Evolutionary conservation across 2,797 vertebrate genomes (phyloP).

Genomic region (Tinamus major): DNA sequence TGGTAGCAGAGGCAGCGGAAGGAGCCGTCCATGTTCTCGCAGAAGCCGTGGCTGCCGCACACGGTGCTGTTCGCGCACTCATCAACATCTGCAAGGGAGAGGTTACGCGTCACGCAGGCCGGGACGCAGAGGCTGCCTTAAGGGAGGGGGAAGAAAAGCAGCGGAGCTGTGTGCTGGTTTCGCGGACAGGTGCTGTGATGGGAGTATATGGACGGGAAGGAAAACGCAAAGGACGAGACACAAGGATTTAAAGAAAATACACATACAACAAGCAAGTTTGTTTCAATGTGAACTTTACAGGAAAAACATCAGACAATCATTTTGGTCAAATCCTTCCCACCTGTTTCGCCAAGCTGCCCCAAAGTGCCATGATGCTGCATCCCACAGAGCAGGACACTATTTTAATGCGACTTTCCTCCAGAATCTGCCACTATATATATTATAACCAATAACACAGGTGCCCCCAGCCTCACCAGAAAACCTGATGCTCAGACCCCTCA

Average conservation of each 20-base stretch:
- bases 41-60: constrained; percentile 90
- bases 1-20: constrained; percentile 94
- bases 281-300: background rate
- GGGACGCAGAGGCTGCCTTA: background rate
- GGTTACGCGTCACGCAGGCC: constrained; percentile 56
- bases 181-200: background rate
- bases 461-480: background rate
- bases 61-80: constrained; percentile 90
- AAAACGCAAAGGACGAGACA: background rate
- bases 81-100: constrained; percentile 88
- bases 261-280: fast-evolving
- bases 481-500: background rate
- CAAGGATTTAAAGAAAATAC: background rate
- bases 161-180: background rate
- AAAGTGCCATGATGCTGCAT: background rate
- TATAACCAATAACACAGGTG: background rate
- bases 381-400: background rate
- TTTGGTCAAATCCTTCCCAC: background rate
- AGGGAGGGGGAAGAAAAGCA: background rate
- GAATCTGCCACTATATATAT: background rate
- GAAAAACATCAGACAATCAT: background rate
- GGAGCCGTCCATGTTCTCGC: constrained; percentile 92
- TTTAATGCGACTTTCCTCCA: background rate
- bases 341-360: background rate
- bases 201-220: background rate